Conservation (phyloP, 2,113 vertebrate genomes). For the Aphelocoma coerulescens region DNA sequence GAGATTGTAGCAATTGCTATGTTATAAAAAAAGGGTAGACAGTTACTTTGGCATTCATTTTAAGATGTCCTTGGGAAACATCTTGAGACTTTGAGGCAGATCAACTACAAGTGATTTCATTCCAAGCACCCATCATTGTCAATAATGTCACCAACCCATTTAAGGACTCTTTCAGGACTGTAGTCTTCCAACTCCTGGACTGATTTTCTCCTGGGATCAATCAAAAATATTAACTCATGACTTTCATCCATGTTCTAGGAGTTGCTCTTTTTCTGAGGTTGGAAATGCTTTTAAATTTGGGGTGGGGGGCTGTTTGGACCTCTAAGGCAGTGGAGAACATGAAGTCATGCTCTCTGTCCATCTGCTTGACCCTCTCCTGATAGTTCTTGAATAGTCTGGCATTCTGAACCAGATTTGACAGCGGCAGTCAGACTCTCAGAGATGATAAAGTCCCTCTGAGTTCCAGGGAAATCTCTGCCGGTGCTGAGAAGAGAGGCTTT, state of each 20-base stretch:
- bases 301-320: not conserved
- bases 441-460: constrained; percentile 38
- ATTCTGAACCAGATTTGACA: constrained; percentile 25
- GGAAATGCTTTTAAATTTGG: not conserved
- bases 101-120: not conserved
- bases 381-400: constrained; percentile 7
- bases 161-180: not conserved
- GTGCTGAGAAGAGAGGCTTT: constrained; percentile 18
- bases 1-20: not conserved
- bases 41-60: not conserved
- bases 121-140: not conserved
- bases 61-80: not conserved
- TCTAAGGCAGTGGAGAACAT: not conserved
- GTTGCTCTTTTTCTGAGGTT: not conserved
- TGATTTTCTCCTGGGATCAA: not conserved
- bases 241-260: not conserved
- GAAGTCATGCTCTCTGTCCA: not conserved
- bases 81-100: not conserved
- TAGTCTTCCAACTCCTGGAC: not conserved
- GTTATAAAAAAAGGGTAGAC: not conserved
- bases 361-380: constrained; percentile 30
- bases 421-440: not conserved
- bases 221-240: not conserved
- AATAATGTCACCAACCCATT: not conserved
- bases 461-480: constrained; percentile 47